A percentile compares a stretch with the other conserved stretches of the same genome.
These are phyloP conservation scores for Neopipo cinnamomea DNA, from an alignment of 2,113 vertebrate genomes.

Conservation along the genomic window DNA sequence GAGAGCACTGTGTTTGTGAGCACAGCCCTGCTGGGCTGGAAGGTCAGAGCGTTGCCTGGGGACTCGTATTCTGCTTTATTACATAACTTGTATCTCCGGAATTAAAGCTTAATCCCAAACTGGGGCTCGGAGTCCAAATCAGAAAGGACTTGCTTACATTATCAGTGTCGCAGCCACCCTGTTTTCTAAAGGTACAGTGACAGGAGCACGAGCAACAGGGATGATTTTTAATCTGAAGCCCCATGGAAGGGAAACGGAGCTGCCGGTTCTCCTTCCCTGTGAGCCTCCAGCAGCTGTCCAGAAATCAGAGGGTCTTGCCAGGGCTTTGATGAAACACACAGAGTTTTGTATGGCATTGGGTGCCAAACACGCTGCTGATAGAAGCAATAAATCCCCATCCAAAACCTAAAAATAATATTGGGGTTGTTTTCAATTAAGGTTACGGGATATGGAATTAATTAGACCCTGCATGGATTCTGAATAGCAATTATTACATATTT, in stretches of 20 bases:
- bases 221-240: neutral
- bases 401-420: slow-evolving; percentile 65
- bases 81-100: slow-evolving; percentile 5
- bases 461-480: slow-evolving; percentile 54
- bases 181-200: neutral
- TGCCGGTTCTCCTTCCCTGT: neutral
- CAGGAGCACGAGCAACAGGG: neutral
- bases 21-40: neutral
- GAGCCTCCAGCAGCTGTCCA: slow-evolving; percentile 36
- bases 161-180: neutral
- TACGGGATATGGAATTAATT: slow-evolving; percentile 36
- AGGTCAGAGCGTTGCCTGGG: neutral
- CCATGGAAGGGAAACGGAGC: slow-evolving; percentile 31
- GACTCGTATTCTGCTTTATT: neutral
- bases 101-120: slow-evolving; percentile 55
- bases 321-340: slow-evolving; percentile 22
- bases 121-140: neutral
- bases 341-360: neutral
- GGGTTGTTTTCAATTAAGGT: slow-evolving; percentile 63
- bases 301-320: slow-evolving; percentile 29
- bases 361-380: slow-evolving; percentile 60
- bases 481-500: slow-evolving; percentile 60
- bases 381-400: slow-evolving; percentile 55
- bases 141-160: neutral
- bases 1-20: neutral